Evolutionary conservation across 1,140 invertebrate species (phyloP), one percentile per base, ranked within the genome.

Genomic region (Drosophila lini): DNA sequence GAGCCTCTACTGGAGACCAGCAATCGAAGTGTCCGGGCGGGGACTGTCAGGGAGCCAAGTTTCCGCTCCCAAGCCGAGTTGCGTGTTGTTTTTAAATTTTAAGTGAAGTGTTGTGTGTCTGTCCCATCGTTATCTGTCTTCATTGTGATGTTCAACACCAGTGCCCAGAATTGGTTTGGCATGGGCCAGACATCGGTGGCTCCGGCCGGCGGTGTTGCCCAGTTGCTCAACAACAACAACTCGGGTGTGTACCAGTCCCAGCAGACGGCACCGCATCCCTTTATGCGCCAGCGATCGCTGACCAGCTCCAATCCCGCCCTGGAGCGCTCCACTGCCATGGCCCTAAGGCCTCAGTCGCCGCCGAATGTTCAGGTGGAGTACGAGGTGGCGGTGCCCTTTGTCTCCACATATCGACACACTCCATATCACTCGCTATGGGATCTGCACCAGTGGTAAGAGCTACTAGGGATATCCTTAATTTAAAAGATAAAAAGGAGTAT

Each of bases 341-440:
- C 80, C 10, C 1, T 68, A 22, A 60, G 68, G 16, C 81, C 78
- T 31, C 84, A 79, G 59, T 85, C 85, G 25, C 88, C 80, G 25
- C 53, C 76, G 36, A 91, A 91, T 67, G 53, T 91, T 52, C 91
- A 92, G 50, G 91, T 92, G 57, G 81, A 92, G 52, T 92, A 92
- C 56, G 91, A 92, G 64, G 81, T 92, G 40, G 74, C 92, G 1
- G 80, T 92, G 50, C 92, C 92, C 25, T 78, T 92, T 60, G 70
- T 92, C 16, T 86, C 86, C 38, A 71, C 90, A 45, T 92, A 81
- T 45, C 78, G 91, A 47, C 92, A 92, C 55, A 91, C 91, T 9
- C 92, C 92, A 34, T 92, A 92, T 69, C 91, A 92, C 69, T 92
- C 92, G 3, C 65, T 92, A 19, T 92, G 92, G 92, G 90, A 92